Evolutionary conservation across 2,797 vertebrate genomes (phyloP).

Genomic region (Spea hammondii): DNA sequence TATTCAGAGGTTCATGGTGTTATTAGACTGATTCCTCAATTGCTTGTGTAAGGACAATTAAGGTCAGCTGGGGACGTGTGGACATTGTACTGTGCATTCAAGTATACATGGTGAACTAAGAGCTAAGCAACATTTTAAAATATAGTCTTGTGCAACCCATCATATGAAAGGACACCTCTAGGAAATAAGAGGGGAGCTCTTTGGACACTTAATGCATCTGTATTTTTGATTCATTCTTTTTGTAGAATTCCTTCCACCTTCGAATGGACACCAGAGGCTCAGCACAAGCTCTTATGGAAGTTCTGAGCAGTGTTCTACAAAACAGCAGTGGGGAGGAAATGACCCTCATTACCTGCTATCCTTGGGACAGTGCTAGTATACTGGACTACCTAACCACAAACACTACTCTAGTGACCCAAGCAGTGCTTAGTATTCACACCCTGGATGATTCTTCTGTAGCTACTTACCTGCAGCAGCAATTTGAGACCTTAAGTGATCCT

Average conservation of each 20-base stretch:
- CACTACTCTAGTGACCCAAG: slow-evolving; percentile 66
- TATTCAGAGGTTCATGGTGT: no score
- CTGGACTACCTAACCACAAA: slow-evolving; percentile 70
- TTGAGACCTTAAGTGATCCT: slow-evolving; percentile 58
- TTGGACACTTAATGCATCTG: no score
- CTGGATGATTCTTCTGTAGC: slow-evolving; percentile 60
- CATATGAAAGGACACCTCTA: no score
- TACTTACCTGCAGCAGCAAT: slow-evolving; percentile 66
- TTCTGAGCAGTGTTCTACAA: slow-evolving; percentile 72
- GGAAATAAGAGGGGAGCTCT: no score
- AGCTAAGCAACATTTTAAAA: no score
- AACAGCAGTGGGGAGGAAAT: slow-evolving; percentile 75
- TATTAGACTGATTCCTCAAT: no score
- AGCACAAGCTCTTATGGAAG: slow-evolving; percentile 70
- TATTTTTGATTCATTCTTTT: background rate
- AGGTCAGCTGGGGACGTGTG: no score
- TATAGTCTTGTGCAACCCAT: no score
- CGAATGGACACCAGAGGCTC: slow-evolving; percentile 78
- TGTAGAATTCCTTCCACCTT: slow-evolving; percentile 84
- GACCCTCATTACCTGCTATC: slow-evolving; percentile 74
- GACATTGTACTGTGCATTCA: no score
- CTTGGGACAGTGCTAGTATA: slow-evolving; percentile 75
- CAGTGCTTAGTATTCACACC: slow-evolving; percentile 73
- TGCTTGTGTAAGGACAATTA: no score
- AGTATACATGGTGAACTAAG: no score